phyloP scores from a whole-genome alignment of 64 coral and sea anemone genomes.

The Catalaphyllia jardinei region DNA sequence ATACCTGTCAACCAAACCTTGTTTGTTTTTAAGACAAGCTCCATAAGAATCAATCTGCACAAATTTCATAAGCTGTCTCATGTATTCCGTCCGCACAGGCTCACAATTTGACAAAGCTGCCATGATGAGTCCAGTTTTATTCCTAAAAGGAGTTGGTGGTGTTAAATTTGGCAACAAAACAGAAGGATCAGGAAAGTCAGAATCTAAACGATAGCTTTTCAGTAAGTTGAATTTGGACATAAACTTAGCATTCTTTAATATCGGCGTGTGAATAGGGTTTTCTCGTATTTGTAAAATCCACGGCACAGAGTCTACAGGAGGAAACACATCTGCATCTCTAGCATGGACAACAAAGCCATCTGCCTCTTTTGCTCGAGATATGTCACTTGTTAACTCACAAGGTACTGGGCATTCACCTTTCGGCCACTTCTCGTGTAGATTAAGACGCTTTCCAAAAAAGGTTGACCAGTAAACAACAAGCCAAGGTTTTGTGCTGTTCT shows the following conservation, averaged over 20 bases:
- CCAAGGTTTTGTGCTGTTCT: not conserved
- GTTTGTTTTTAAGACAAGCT: conserved; percentile 23
- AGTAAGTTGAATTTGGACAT: not conserved
- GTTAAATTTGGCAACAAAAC: conserved; percentile 2
- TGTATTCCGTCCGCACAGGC: conserved; percentile 9
- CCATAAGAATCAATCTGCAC: conserved; percentile 35
- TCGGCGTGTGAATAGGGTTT: not conserved
- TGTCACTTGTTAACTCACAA: not conserved
- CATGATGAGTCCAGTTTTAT: conserved; percentile 37
- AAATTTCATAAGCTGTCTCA: conserved; percentile 42
- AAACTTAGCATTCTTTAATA: not conserved
- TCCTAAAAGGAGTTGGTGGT: conserved; percentile 18
- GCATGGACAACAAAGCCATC: not conserved
- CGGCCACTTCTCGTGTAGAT: not conserved
- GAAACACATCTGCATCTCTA: not conserved
- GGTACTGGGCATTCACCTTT: not conserved
- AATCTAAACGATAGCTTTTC: not conserved
- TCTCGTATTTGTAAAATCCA: not conserved
- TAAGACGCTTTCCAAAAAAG: not conserved
- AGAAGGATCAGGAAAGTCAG: conserved; percentile 1
- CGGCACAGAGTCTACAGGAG: not conserved
- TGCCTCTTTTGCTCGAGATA: not conserved
- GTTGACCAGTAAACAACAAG: not conserved
- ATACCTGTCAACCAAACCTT: conserved; percentile 15
- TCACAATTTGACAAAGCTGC: conserved; percentile 50